These are phyloP conservation scores for Cichladusa arquata DNA, from an alignment of 2,113 vertebrate genomes.

Conservation along the genomic window DNA sequence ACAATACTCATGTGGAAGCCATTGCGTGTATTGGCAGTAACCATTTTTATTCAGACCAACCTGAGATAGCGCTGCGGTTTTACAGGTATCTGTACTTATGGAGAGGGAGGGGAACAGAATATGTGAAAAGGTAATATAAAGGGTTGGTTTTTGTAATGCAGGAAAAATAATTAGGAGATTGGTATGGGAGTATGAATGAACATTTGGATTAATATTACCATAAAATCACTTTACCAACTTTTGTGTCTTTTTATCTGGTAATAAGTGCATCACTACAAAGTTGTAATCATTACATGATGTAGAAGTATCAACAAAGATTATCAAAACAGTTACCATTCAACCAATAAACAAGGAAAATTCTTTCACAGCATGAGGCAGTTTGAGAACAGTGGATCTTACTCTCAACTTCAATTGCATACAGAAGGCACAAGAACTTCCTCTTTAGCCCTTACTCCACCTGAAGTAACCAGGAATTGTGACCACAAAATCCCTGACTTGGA, in stretches of 20 bases:
- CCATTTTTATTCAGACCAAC: slow-evolving; percentile 96
- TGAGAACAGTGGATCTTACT: not conserved
- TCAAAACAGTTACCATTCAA: not conserved
- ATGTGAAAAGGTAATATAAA: not conserved
- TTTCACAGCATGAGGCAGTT: not conserved
- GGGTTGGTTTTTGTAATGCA: not conserved
- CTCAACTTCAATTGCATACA: not conserved
- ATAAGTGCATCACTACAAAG: not conserved
- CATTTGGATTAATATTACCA: not conserved
- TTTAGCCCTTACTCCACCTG: not conserved
- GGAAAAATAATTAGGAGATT: not conserved
- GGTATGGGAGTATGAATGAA: not conserved
- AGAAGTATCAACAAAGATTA: not conserved
- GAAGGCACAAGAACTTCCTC: not conserved
- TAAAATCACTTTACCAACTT: not conserved
- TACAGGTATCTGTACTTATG: slow-evolving; percentile 80
- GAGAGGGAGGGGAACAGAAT: not conserved
- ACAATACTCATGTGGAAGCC: slow-evolving; percentile 94
- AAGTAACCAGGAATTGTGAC: not conserved
- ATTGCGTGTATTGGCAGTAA: slow-evolving; percentile 97
- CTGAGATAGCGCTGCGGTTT: slow-evolving; percentile 93
- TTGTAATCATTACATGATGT: not conserved
- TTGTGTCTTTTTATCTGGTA: not conserved
- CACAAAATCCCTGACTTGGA: not conserved
- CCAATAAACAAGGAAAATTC: not conserved